Evolutionary conservation across 2,888 invertebrate genomes (phyloP), one percentile per base, ranked within the genome.

Genomic region (Meteorus cinctellus): DNA sequence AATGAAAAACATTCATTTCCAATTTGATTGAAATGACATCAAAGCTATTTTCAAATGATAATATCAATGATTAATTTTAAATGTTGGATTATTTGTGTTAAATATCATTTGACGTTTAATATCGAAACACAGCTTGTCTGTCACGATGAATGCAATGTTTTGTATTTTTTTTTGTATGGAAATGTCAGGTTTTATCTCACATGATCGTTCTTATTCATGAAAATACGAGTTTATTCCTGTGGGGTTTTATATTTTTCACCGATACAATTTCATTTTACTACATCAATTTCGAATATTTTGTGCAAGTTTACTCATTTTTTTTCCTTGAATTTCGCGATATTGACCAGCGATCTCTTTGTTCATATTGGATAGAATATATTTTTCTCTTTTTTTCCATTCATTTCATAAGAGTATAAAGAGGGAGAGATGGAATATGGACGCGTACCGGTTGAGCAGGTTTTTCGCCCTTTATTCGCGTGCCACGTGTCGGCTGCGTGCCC

Each of bases 401-500:
- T 48, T 48, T 19, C n/a, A 55, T 19, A 55, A 55, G 10, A 19
- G 24, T 65, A 65, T 36, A 65, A n/a, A 34, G 19, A 55, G 19
- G n/a, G 48, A 62, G 69, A 74, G 60, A 62, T 51, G 63, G 70
- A 70, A 60, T 72, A 31, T 34, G 34, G 34, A 62, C 29, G 63
- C 51, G 19, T 41, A 68, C 72, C 72, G 48, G 72, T 60, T 60
- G 45, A 55, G 60, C 60, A 31, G 8, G 72, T 48, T 76, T 51
- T 48, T 76, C 59, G 75, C 48, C 31, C 34, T 68, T 48, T 48
- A 72, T 69, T 72, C 68, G 51, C 68, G 51, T 70, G 78, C 72
- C 78, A 76, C 85, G 84, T 85, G 86, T 82, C 84, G 82, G 81
- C 78, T 84, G 81, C 79, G 78, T 81, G 79, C 71, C 79, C 73